Conservation (phyloP, 2,113 vertebrate genomes). For the Heterochromis multidens region DNA sequence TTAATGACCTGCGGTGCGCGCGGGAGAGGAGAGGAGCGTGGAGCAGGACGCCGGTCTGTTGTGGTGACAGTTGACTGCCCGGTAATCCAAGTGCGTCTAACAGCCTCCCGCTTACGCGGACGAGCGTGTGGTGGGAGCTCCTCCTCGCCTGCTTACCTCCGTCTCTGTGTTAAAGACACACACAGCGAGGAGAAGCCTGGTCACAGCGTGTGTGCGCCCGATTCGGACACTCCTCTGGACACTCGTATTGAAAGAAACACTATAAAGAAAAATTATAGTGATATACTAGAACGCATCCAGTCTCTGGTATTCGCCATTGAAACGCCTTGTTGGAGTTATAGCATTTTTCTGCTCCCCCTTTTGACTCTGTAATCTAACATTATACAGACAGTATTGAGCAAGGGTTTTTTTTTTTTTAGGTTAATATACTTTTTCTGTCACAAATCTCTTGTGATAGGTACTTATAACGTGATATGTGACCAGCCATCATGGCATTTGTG, state of each 20-base stretch:
- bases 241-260: background rate
- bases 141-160: conserved; percentile 60
- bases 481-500: background rate
- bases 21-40: conserved; percentile 7
- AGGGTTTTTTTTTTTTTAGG: background rate
- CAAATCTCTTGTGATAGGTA: background rate
- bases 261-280: background rate
- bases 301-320: background rate
- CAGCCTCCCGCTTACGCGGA: conserved; percentile 48
- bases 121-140: conserved; percentile 57
- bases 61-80: conserved; percentile 60
- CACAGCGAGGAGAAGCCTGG: background rate
- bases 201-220: background rate
- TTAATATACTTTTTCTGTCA: background rate
- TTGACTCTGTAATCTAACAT: background rate
- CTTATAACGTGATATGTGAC: background rate
- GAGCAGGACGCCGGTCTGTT: conserved; percentile 23
- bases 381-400: background rate
- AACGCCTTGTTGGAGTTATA: background rate
- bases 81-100: conserved; percentile 70
- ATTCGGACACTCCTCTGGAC: background rate
- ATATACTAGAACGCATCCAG: background rate
- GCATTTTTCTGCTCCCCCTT: background rate
- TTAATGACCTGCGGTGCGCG: conserved; percentile 4
- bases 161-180: conserved; percentile 20